Conservation (phyloP, 2,888 invertebrate species). For the Cerastis leucographa region DNA sequence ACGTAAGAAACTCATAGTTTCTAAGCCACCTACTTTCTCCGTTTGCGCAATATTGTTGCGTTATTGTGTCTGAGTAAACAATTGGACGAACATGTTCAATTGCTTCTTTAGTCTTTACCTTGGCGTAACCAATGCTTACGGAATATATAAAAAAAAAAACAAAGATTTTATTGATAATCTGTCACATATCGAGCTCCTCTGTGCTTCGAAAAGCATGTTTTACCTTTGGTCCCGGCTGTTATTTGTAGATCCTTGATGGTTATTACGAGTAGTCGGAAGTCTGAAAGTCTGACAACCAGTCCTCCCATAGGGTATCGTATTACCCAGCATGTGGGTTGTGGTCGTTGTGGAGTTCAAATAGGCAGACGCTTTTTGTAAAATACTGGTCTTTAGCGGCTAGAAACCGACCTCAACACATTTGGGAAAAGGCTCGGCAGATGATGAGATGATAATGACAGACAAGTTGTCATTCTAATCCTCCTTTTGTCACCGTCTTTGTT, state of each 20-base stretch:
- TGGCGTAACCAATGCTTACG: conserved; percentile 2
- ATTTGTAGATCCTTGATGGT: neutral
- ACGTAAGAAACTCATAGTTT: conserved; percentile 55
- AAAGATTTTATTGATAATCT: neutral
- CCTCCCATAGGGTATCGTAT: neutral
- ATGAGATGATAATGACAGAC: conserved; percentile 1
- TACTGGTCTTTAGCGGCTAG: neutral
- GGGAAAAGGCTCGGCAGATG: neutral
- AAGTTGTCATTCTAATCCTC: conserved; percentile 34
- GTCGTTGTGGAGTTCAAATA: neutral
- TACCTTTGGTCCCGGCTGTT: neutral
- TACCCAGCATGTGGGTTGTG: neutral
- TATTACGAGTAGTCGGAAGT: neutral
- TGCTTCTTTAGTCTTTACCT: conserved; percentile 37
- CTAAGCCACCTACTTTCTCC: conserved; percentile 56
- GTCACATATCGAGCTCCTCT: neutral
- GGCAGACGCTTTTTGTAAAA: neutral
- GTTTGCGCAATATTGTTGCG: conserved; percentile 55
- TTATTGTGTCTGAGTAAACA: conserved; percentile 57
- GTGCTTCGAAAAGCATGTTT: neutral
- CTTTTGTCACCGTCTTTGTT: conserved; percentile 28
- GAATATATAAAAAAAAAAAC: conserved; percentile 5
- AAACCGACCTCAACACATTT: neutral
- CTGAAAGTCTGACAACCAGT: neutral
- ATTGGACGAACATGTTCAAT: conserved; percentile 63